Evolutionary conservation across 2,888 invertebrate species (phyloP).

Genomic region (Tenthredo distinguenda): DNA sequence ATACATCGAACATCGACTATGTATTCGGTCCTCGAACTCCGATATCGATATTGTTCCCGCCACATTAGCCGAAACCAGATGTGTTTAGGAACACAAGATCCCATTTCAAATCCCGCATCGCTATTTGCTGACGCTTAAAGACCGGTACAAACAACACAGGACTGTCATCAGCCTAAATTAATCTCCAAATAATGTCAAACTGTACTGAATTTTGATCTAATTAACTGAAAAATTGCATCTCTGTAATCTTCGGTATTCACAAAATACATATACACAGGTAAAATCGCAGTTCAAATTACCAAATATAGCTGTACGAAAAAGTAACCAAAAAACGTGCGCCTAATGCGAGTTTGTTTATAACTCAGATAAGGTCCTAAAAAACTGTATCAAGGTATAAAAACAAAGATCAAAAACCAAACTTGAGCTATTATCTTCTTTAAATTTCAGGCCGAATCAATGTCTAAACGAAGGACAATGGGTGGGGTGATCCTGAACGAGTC

Average conservation of each 20-base stretch:
- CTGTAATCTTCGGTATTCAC: not conserved
- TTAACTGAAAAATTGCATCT: not conserved
- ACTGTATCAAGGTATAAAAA: not conserved
- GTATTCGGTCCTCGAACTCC: not conserved
- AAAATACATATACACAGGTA: not conserved
- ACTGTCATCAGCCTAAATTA: not conserved
- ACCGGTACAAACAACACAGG: not conserved
- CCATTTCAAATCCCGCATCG: not conserved
- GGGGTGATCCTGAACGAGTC: not conserved
- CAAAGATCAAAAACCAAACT: not conserved
- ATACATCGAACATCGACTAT: not conserved
- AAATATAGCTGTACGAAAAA: not conserved
- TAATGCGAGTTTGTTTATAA: not conserved
- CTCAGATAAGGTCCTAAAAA: not conserved
- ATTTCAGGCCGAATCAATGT: not conserved
- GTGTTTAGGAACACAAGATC: not conserved
- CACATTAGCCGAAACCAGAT: not conserved
- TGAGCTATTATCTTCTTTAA: not conserved
- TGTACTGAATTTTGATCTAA: not conserved
- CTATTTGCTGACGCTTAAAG: not conserved
- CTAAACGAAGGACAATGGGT: conserved; percentile 14
- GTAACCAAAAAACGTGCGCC: not conserved
- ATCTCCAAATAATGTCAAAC: not conserved
- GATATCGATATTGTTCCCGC: not conserved
- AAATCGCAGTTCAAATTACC: not conserved